These are phyloP conservation scores for Rattus rattus DNA, from an alignment of 2,113 vertebrate species.

Conservation along the genomic window DNA sequence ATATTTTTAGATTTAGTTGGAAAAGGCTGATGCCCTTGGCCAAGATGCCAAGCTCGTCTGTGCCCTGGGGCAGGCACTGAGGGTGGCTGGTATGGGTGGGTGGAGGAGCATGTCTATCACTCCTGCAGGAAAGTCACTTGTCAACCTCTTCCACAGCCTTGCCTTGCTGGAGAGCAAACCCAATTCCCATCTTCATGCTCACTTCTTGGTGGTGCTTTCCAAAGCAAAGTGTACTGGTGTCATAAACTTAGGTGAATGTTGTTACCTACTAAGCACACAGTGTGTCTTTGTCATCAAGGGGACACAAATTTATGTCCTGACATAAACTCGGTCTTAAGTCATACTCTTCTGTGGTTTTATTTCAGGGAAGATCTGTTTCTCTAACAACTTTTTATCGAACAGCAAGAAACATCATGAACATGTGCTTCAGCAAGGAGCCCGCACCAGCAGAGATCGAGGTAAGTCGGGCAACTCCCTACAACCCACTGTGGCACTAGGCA, in stretches of 20 bases:
- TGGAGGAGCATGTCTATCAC: fast-evolving
- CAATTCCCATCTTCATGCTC: fast-evolving
- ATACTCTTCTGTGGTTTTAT: constrained; percentile 68
- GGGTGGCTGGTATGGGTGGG: too few relatives aligned
- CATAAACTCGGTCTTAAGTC: neutral
- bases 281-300: fast-evolving
- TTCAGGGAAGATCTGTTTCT: constrained; percentile 98
- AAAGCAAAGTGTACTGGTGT: neutral
- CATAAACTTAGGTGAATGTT: neutral
- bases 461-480: constrained; percentile 34
- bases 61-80: neutral
- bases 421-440: constrained; percentile 99
- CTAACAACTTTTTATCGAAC: constrained; percentile 99
- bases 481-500: too few relatives aligned
- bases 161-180: neutral
- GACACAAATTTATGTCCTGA: fast-evolving
- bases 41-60: neutral
- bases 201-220: too few relatives aligned
- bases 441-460: constrained; percentile 98
- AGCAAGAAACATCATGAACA: constrained; percentile 98
- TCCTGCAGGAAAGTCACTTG: neutral
- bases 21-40: neutral
- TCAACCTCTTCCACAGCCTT: fast-evolving
- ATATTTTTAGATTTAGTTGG: neutral
- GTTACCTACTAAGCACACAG: neutral